A percentile compares a stretch with the other conserved stretches of the same genome.
Conservation (phyloP, 2,113 vertebrate species). For the Leucoraja erinaceus region DNA sequence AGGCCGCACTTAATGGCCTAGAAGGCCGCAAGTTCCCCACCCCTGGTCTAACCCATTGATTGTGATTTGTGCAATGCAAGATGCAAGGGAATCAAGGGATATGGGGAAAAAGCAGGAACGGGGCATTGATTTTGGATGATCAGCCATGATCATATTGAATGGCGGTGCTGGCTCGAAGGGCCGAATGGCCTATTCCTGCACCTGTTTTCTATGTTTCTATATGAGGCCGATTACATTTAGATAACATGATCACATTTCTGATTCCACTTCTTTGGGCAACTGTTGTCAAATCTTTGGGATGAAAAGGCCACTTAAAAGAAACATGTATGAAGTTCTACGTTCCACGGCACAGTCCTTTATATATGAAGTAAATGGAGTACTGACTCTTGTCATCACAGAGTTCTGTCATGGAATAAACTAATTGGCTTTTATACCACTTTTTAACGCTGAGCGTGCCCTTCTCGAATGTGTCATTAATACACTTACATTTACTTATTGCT, state of each 20-base stretch:
- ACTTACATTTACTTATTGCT: background rate
- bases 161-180: too few relatives aligned
- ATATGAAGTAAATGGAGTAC: background rate
- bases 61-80: too few relatives aligned
- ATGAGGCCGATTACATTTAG: too few relatives aligned
- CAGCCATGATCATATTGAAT: too few relatives aligned
- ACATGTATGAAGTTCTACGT: background rate
- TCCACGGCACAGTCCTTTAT: background rate
- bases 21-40: too few relatives aligned
- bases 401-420: background rate
- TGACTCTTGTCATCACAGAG: background rate
- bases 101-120: too few relatives aligned
- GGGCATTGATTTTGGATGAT: too few relatives aligned
- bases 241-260: background rate
- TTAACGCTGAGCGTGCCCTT: background rate
- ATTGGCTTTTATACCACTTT: background rate
- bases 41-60: too few relatives aligned
- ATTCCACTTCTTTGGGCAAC: background rate
- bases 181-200: too few relatives aligned
- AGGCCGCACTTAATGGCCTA: too few relatives aligned
- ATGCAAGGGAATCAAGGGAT: too few relatives aligned
- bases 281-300: background rate
- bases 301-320: background rate
- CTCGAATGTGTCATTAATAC: background rate
- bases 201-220: too few relatives aligned